Base-by-base conservation (phyloP, 2,888 invertebrate genomes). In the Cerceris rybyensis region DNA sequence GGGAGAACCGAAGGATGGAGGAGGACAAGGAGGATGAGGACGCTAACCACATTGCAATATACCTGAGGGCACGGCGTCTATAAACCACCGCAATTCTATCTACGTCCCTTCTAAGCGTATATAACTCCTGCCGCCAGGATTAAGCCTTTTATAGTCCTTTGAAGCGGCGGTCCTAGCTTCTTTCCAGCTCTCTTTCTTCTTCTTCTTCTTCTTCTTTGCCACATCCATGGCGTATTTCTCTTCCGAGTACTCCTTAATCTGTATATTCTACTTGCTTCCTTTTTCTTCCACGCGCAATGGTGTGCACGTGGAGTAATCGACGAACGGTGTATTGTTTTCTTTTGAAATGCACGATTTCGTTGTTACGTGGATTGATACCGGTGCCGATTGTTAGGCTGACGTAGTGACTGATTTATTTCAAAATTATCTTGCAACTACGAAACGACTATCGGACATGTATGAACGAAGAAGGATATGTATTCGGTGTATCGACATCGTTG, bases 71-170 rank as follows among this genome's bases (percentile, higher is more conserved):
- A 77, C 82, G 69, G 81, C 86, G 84, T 87, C 88, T 88, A 89
- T 88, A 87, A 90, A 89, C 88, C 88, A 88, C 88, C 86, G 87
- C 89, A 89, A 88, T 90, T 90, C 88, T 88, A 88, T 88, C 87
- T 85, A 80, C 86, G 81, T 84, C 80, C 82, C 78, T 85, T 75
- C 79, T 73, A 76, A 78, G 81, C 82, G 83, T 79, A 81, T 86
- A 87, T 83, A 86, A 86, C 88, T 88, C 82, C 76, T 64, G 78
- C 80, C 81, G 77, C 83, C 82, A 85, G 87, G 87, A 89, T 88
- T 88, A 88, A 88, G 85, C 84, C 87, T 88, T 88, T 87, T 86
- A 87, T 85, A 84, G 85, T 84, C 79, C 87, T 86, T 85, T 77
- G 78, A 84, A 80, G 83, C 77, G 83, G 81, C 80, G 71, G 70